phyloP scores from a whole-genome alignment of 2,113 vertebrate genomes.

The Coracopsis vasa region DNA sequence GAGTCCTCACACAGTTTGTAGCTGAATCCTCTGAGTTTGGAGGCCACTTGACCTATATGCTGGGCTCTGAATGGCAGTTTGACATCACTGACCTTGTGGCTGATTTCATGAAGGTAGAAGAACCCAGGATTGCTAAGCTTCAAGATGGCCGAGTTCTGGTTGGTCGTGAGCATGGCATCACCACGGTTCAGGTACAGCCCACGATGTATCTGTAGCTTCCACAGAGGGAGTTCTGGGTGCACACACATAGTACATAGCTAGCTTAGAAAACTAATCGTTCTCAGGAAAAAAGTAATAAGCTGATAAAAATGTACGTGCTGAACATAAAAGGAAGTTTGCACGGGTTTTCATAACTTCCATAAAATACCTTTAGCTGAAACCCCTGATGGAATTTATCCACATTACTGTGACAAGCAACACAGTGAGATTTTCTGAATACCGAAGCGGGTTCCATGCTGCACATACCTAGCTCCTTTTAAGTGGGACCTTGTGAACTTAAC shows the following conservation, averaged over 20 bases:
- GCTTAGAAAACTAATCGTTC: neutral
- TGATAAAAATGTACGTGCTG: neutral
- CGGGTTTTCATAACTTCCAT: neutral
- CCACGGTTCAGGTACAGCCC: slow-evolving; percentile 86
- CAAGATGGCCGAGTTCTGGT: slow-evolving; percentile 86
- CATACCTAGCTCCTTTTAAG: neutral
- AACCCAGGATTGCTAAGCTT: slow-evolving; percentile 84
- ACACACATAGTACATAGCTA: neutral
- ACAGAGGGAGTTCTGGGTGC: neutral
- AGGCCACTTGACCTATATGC: slow-evolving; percentile 86
- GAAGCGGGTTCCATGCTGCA: neutral
- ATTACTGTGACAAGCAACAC: neutral
- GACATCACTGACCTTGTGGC: slow-evolving; percentile 92
- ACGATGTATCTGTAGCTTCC: neutral
- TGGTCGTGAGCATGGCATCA: slow-evolving; percentile 89
- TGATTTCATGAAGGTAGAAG: slow-evolving; percentile 92
- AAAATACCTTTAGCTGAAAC: neutral
- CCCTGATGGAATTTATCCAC: neutral
- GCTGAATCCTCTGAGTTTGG: slow-evolving; percentile 81
- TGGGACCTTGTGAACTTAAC: neutral
- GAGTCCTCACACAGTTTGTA: slow-evolving; percentile 94
- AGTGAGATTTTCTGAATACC: neutral
- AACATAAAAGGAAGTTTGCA: neutral
- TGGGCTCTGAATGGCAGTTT: slow-evolving; percentile 93
- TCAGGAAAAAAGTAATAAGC: neutral